Base-by-base conservation (phyloP, 2,797 vertebrate genomes). In the Gobionotothen gibberifrons region DNA sequence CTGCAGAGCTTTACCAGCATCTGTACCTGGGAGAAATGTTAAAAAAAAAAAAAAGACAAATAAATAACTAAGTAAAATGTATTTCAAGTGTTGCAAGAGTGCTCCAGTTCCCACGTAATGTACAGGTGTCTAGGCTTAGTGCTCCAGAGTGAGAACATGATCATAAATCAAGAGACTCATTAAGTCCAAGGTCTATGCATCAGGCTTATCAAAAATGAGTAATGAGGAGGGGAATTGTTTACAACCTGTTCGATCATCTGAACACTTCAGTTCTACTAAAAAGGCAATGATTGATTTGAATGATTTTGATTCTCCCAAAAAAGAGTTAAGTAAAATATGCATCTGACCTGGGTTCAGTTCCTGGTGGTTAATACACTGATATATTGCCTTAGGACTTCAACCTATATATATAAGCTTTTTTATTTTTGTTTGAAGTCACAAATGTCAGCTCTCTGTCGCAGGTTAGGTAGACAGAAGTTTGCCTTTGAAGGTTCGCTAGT, bases 161-260 rank as follows among this genome's bases (percentile, higher is more conserved):
- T 69, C 60, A 79, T 87, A 85, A 85, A 87, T 78, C 4, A 76
- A 66, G 26, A 72, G 29, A 26, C 22, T 26, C 47, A 69, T 53
- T 90, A 87, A 67, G 87, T 85, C 79, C 73, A 36, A 36, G 21
- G 19, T 54, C 22, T 40, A 8, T 58, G 17, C 16, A 42, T 64
- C 29, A 65, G 1, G 16, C 61, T 82, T 77, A 84, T 86, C 75
- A 76, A 83, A 66, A 57, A 9, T 13, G 39, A 61, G 71, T 17
- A 19, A 42, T 32, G 46, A 17, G 15, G 3, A 39, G 32, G 15
- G 6, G 6, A 5, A 55, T 55, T n/a, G 4, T 58, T 69, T 14
- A 74, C 16, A 65, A 63, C 58, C 5, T 15, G 19, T 16, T 4
- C 0, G 1, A 78, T 16, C 16, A 16, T 59, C 22, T 44, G 13